phyloP scores from a whole-genome alignment of 2,888 invertebrate species.

The Apodemia hepburni region DNA sequence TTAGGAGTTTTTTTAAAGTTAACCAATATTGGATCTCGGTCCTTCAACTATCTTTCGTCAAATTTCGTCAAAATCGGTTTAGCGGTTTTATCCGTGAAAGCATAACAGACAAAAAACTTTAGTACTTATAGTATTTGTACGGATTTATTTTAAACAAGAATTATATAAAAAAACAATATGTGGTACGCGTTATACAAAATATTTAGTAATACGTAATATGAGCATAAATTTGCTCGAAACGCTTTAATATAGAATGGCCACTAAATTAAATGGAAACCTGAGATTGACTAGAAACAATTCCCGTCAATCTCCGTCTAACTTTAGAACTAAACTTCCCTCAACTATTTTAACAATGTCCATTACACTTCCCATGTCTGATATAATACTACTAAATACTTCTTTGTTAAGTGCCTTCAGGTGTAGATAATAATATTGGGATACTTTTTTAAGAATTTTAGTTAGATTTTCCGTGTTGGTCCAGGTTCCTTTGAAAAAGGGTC shows the following conservation, averaged over 20 bases:
- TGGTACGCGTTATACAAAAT: background rate
- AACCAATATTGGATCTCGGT: no score
- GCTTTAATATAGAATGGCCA: background rate
- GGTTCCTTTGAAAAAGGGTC: no score
- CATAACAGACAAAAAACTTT: no score
- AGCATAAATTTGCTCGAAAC: background rate
- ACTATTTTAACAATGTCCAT: constrained; percentile 12
- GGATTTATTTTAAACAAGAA: no score
- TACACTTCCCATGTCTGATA: constrained; percentile 9
- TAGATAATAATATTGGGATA: background rate
- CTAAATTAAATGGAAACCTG: background rate
- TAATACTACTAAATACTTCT: background rate
- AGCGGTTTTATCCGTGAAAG: no score
- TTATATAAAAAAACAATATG: background rate
- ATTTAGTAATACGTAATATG: background rate
- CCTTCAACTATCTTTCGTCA: no score
- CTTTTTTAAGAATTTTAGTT: background rate
- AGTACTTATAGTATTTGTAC: no score
- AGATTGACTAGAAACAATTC: constrained; percentile 14
- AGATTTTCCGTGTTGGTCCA: background rate
- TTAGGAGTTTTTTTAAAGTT: no score
- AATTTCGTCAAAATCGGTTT: no score
- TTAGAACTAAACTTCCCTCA: background rate
- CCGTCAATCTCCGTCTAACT: constrained; percentile 12
- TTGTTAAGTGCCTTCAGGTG: background rate